A percentile compares a stretch with the other conserved stretches of the same genome.
Evolutionary conservation across 2,113 vertebrate species (phyloP).

Genomic region (Cephalopterus ornatus): DNA sequence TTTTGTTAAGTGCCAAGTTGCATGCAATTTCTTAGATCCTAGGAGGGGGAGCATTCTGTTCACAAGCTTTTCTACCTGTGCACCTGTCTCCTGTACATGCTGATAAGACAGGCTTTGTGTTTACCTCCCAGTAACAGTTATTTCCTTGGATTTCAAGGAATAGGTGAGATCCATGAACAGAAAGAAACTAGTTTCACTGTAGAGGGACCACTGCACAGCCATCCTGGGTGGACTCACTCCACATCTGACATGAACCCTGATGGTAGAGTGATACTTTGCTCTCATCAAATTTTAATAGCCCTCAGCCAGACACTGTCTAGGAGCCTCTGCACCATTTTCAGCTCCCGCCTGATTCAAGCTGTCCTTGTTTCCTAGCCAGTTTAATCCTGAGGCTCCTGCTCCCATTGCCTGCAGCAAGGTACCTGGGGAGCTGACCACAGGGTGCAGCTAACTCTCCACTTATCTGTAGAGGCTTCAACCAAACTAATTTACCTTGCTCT

Average conservation of each 20-base stretch:
- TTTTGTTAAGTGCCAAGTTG: neutral
- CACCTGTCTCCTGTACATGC: neutral
- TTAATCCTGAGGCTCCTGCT: neutral
- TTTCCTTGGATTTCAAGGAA: neutral
- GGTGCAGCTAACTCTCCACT: neutral
- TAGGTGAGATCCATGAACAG: neutral
- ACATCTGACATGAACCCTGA: neutral
- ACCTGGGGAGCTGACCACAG: neutral
- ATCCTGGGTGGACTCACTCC: neutral
- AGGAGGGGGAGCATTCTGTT: neutral
- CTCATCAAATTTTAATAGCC: neutral
- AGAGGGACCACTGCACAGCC: neutral
- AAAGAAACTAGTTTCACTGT: neutral
- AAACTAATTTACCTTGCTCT: neutral
- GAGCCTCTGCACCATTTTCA: neutral
- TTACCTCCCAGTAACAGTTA: neutral
- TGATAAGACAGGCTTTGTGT: neutral
- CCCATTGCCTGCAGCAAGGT: neutral
- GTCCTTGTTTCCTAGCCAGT: neutral
- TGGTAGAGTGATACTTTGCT: neutral
- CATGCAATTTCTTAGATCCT: neutral
- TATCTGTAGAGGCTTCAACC: neutral
- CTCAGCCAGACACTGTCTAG: neutral
- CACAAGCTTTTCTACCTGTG: neutral
- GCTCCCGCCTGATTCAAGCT: neutral